Conservation (phyloP, 2,888 invertebrate species). For the Hyposoter dolosus region DNA sequence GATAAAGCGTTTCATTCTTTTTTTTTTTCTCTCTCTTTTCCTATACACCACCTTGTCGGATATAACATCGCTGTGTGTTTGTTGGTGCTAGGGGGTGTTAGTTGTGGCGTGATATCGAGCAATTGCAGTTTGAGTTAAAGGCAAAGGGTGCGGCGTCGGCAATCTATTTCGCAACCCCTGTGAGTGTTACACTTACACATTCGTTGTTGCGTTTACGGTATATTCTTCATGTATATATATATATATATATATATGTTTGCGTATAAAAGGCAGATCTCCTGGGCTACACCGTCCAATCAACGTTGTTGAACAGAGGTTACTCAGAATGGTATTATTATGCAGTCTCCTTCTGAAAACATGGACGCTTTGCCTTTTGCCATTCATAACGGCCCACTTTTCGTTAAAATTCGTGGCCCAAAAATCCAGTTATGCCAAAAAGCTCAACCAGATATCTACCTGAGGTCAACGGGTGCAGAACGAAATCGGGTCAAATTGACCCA, state of each 20-base stretch:
- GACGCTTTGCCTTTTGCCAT: slow-evolving; percentile 49
- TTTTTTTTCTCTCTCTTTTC: slow-evolving; percentile 14
- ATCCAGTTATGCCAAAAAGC: neutral
- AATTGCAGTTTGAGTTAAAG: slow-evolving; percentile 74
- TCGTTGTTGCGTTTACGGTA: neutral
- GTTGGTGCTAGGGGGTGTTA: slow-evolving; percentile 59
- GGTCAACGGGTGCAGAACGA: no score
- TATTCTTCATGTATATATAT: neutral
- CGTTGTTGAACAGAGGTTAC: slow-evolving; percentile 72
- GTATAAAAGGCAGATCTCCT: slow-evolving; percentile 8
- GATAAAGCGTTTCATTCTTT: slow-evolving; percentile 46
- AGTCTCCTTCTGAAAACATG: slow-evolving; percentile 65
- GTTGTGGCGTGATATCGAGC: slow-evolving; percentile 74
- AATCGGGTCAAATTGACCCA: no score
- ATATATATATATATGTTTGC: slow-evolving; percentile 2
- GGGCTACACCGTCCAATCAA: slow-evolving; percentile 71
- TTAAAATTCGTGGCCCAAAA: neutral
- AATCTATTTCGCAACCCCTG: slow-evolving; percentile 70
- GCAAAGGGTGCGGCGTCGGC: slow-evolving; percentile 70
- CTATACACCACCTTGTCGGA: neutral
- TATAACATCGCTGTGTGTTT: slow-evolving; percentile 10
- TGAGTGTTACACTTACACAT: slow-evolving; percentile 25
- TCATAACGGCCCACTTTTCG: neutral
- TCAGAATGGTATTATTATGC: slow-evolving; percentile 74
- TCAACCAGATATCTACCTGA: no score